Evolutionary conservation across 2,113 vertebrate species (phyloP).

Genomic region (Hemiscyllium ocellatum): DNA sequence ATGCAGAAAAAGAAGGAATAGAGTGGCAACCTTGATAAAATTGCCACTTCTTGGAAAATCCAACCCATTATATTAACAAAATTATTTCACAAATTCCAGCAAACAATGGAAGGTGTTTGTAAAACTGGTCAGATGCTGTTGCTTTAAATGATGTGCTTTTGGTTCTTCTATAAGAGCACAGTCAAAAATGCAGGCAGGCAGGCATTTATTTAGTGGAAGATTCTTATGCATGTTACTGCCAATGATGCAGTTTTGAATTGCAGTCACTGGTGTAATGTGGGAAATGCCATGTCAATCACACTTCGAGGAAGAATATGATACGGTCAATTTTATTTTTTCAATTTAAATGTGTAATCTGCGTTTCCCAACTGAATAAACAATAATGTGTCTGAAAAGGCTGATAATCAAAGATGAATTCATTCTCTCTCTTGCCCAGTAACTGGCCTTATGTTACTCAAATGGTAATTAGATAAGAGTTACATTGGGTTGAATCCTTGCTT

Average conservation of each 20-base stretch:
- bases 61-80: not conserved
- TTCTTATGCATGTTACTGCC: too few relatives aligned
- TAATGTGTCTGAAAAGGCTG: not conserved
- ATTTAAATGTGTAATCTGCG: not conserved
- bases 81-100: not conserved
- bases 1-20: too few relatives aligned
- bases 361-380: conserved; percentile 26
- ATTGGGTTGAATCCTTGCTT: not conserved
- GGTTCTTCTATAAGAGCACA: not conserved
- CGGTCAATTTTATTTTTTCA: not conserved
- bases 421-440: not conserved
- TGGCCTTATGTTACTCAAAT: not conserved
- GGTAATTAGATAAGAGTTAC: not conserved
- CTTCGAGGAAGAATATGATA: not conserved
- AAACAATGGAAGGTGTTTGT: not conserved
- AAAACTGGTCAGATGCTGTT: not conserved
- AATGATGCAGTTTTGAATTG: not conserved
- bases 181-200: not conserved
- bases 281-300: not conserved
- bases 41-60: too few relatives aligned
- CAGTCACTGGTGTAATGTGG: not conserved
- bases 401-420: conserved; percentile 18
- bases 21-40: too few relatives aligned
- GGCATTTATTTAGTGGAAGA: not conserved
- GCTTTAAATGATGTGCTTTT: not conserved